Evolutionary conservation across 2,888 invertebrate species (phyloP), one percentile per base, ranked within the genome.

Genomic region (Sinopyrophorus schimmeli): DNA sequence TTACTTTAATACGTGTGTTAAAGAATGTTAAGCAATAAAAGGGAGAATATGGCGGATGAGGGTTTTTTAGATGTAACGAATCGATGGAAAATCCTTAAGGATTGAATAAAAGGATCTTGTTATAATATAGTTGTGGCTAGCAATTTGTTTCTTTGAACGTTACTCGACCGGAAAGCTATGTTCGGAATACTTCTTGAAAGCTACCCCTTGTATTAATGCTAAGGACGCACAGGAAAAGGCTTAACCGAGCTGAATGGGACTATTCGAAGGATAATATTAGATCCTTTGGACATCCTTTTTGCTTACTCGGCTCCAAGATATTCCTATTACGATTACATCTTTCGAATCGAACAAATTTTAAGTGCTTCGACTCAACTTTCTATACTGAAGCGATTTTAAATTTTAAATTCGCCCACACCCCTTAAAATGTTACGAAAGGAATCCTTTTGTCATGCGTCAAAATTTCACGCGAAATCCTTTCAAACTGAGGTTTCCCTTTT

Each of bases 81-180:
- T 46, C 32, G 21, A 17, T 38, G 38, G 39, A 18, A 31, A n/a
- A 18, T 32, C 37, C 24, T 27, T 28, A 44, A 35, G 21, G 18
- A 16, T 10, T 10, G 27, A 24, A 31, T 6, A 26, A 34, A 16
- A 24, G 40, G 40, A 41, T 18, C 47, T 47, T 47, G 35, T 56
- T 54, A 55, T 55, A 55, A 55, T 55, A 53, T 47, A 55, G 55
- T 50, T 42, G 50, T 40, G 52, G 47, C 48, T 52, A 52, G 54
- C 54, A 56, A 54, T 56, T 56, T 54, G 49, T 51, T 56, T 54
- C 56, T 56, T 56, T 56, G 56, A 54, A 24, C 16, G 42, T 26
- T 49, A 47, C 21, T 48, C 46, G 52, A 52, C 47, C 54, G 54
- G 48, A 49, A 53, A 41, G 47, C 54, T 26, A 47, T 40, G 34